Evolutionary conservation across 1,140 invertebrate species (phyloP).

Genomic region (Bradysia coprophila): DNA sequence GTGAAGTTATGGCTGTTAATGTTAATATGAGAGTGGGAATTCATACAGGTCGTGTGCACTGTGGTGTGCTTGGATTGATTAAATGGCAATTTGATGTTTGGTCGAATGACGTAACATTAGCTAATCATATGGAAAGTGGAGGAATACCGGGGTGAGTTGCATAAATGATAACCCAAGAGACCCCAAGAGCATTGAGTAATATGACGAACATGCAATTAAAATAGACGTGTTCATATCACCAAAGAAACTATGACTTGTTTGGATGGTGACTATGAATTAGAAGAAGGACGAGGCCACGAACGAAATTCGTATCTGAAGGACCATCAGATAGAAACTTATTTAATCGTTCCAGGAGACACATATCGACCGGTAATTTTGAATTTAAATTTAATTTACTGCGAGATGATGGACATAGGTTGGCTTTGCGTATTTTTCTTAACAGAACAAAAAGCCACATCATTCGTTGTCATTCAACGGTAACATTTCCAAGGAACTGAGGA

Average conservation of each 20-base stretch:
- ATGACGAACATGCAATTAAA: background rate
- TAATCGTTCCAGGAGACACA: slow-evolving; percentile 61
- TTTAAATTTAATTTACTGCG: background rate
- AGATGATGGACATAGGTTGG: too few species aligned
- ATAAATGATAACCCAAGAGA: too few species aligned
- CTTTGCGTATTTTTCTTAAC: too few species aligned
- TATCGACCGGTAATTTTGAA: slow-evolving; percentile 38
- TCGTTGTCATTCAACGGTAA: slow-evolving; percentile 48
- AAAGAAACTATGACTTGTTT: slow-evolving; percentile 73
- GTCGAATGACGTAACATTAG: slow-evolving; percentile 90
- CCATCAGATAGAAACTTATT: slow-evolving; percentile 81
- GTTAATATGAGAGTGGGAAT: slow-evolving; percentile 93
- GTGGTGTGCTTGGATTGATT: slow-evolving; percentile 77
- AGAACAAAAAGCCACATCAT: slow-evolving; percentile 35
- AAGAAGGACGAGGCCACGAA: slow-evolving; percentile 66
- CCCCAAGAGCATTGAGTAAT: background rate
- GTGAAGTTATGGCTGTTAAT: slow-evolving; percentile 76
- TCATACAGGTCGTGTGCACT: slow-evolving; percentile 83
- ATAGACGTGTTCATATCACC: slow-evolving; percentile 84
- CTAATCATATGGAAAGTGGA: slow-evolving; percentile 92
- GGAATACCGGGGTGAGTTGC: slow-evolving; percentile 68
- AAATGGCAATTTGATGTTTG: slow-evolving; percentile 71
- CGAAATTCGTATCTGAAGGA: slow-evolving; percentile 76
- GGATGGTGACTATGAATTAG: slow-evolving; percentile 75
- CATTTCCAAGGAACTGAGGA: slow-evolving; percentile 67